Evolutionary conservation across 2,888 invertebrate genomes (phyloP), one percentile per base, ranked within the genome.

Genomic region (Dascillus cervinus): DNA sequence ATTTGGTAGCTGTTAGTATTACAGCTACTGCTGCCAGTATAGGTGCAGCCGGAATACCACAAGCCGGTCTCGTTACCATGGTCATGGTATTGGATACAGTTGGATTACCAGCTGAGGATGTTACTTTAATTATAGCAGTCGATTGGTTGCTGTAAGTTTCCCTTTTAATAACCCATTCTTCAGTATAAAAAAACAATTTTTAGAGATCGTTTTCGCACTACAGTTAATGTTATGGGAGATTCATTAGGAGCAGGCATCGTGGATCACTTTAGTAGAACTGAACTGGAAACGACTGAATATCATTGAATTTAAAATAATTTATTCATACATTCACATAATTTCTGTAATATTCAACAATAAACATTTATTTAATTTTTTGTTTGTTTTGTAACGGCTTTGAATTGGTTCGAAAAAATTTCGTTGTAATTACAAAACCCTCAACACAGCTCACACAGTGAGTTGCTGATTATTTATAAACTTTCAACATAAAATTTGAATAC

Each of bases 11-110:
- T 9, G 75, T 84, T 46, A 83, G 83, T 57, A 75, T 86, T 36
- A 84, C 85, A 4, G 82, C 86, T 2, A 85, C 85, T 1, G 78
- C 82, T 23, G 85, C 85, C 1, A 81, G 81, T 50, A 82, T 86
- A 37, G 85, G 85, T 8, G 85, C 86, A 4, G 85, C 85, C 10
- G 82, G 84, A 17, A 84, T 86, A 34, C 82, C 83, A 1, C 82
- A 82, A 56, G 82, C 82, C 22, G 82, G 82, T 21, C 62, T 83
- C 37, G 81, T 83, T n/a, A 83, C 82, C 29, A 79, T 83, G 79
- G 79, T 81, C 9, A 79, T 81, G 78, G 81, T 80, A 1, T 58
- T 81, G 46, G 77, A 79, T 46, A 77, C 79, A 1, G 74, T 80
- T 10, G 79, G 79, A 10, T 66, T 80, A 37, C 77, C 79, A 9